Evolutionary conservation across 2,888 invertebrate species (phyloP), one percentile per base, ranked within the genome.

Genomic region (Molorchus minor): DNA sequence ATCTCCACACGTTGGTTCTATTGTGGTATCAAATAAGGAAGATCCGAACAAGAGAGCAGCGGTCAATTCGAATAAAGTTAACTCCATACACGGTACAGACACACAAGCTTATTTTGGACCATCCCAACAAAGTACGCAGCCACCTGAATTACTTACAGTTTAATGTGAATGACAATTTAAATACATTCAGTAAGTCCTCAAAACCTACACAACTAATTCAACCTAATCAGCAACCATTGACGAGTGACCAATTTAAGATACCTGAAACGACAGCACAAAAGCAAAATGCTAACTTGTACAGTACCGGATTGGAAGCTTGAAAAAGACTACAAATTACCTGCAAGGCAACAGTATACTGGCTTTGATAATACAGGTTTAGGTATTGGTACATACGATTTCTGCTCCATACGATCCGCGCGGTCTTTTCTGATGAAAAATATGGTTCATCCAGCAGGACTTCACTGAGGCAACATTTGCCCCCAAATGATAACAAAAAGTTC

Each of bases 1-100:
- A 0, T 89, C 92, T 10, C 93, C 93, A 0, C 93, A 94, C 71
- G 92, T 94, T 0, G 93, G 93, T 0, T 93, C 93, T 0, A 91
- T 94, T 2, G 91, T 94, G 0, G 85, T 93, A 71, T 75, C 76
- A 4, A 70, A 61, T 20, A 69, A 67, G 44, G 67, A 69, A 13
- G 63, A 67, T 1, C 36, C 63, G 12, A 62, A 70, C 10, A 69
- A 70, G 47, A 52, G 63, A 19, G 44, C 62, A 1, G 63, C 65
- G 1, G 21, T 43, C 13, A 58, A 44, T 30, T 66, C 58, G 17
- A 55, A 60, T 17, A 62, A 59, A 47, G 51, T 60, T 47, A 57
- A 47, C n/a, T 38, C 19, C 17, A 12, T 30, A 46, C 40, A 19
- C n/a, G 21, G 8, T 2, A 8, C 20, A 12, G 25, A 56, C 16